These are phyloP conservation scores for Diachasmimorpha longicaudata DNA, from an alignment of 1,140 invertebrate genomes.

Conservation along the genomic window DNA sequence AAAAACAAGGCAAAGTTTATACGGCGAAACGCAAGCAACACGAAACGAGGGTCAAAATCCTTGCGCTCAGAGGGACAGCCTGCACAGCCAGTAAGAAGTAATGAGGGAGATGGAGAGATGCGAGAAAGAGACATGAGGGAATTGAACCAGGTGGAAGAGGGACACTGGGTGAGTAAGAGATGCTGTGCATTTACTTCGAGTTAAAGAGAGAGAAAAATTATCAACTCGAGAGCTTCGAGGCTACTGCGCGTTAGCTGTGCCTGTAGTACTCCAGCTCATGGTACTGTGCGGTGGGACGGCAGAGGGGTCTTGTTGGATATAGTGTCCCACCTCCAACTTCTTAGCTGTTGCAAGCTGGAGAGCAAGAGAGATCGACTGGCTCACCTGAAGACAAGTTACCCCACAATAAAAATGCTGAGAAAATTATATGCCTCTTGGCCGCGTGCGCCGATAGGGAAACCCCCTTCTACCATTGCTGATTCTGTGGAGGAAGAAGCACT, in stretches of 20 bases:
- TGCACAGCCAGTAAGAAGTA: constrained; percentile 21
- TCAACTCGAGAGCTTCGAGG: constrained; percentile 41
- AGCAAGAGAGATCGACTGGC: constrained; percentile 47
- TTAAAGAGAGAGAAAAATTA: constrained; percentile 16
- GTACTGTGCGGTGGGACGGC: neutral
- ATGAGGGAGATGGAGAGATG: constrained; percentile 22
- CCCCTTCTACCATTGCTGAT: neutral
- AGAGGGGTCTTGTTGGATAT: neutral
- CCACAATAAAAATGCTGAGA: constrained; percentile 63
- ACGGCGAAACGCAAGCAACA: constrained; percentile 61
- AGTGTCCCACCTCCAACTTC: constrained; percentile 15
- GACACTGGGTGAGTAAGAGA: constrained; percentile 7
- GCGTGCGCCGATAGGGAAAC: constrained; percentile 42
- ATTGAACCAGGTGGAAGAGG: constrained; percentile 16
- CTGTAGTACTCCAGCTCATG: constrained; percentile 49
- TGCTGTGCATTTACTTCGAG: constrained; percentile 3
- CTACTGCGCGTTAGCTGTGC: constrained; percentile 61
- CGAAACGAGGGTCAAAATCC: constrained; percentile 64
- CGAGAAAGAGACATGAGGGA: constrained; percentile 22
- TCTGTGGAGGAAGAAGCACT: constrained; percentile 47
- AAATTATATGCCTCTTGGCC: constrained; percentile 62
- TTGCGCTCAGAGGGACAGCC: constrained; percentile 46
- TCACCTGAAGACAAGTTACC: constrained; percentile 64
- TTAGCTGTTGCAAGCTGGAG: neutral
- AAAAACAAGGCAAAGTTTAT: constrained; percentile 61